Evolutionary conservation across 2,797 vertebrate species (phyloP).

Genomic region (Echiichthys vipera): DNA sequence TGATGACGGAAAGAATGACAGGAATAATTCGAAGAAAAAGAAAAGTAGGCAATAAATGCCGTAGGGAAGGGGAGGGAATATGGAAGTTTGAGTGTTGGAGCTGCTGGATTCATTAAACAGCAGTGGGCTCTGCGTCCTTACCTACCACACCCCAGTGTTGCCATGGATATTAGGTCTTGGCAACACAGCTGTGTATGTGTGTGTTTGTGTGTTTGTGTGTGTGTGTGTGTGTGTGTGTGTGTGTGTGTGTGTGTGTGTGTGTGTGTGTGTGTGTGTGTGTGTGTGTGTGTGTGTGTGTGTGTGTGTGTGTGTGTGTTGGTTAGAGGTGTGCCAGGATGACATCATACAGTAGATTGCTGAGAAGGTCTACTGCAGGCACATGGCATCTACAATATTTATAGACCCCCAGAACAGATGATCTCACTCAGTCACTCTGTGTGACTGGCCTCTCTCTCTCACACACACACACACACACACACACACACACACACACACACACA

Average conservation of each 20-base stretch:
- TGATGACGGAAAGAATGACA: not conserved
- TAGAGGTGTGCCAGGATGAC: conserved; percentile 79
- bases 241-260: conserved; percentile 28
- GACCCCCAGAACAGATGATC: conserved; percentile 80
- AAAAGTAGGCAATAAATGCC: not conserved
- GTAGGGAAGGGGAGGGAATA: not conserved
- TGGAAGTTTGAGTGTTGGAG: conserved; percentile 38
- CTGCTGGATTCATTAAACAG: conserved; percentile 46
- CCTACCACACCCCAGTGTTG: conserved; percentile 65
- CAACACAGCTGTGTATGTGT: conserved; percentile 62
- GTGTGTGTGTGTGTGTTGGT: conserved; percentile 48
- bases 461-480: conserved; percentile 22
- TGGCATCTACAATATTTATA: conserved; percentile 87
- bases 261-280: conserved; percentile 41
- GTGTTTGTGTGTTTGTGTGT: conserved; percentile 47
- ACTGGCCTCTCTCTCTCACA: conserved; percentile 57
- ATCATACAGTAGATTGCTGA: conserved; percentile 81
- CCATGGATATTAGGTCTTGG: conserved; percentile 70
- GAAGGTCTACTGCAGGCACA: conserved; percentile 79
- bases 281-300: conserved; percentile 32
- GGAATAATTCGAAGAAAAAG: not conserved
- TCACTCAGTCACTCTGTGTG: conserved; percentile 77
- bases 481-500: conserved; percentile 31
- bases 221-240: conserved; percentile 45
- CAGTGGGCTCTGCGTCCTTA: conserved; percentile 49